Percentiles rank a stretch among this genome's conserved stretches.
phyloP scores from a whole-genome alignment of 2,797 vertebrate species.

The Hippocampus kuda region DNA sequence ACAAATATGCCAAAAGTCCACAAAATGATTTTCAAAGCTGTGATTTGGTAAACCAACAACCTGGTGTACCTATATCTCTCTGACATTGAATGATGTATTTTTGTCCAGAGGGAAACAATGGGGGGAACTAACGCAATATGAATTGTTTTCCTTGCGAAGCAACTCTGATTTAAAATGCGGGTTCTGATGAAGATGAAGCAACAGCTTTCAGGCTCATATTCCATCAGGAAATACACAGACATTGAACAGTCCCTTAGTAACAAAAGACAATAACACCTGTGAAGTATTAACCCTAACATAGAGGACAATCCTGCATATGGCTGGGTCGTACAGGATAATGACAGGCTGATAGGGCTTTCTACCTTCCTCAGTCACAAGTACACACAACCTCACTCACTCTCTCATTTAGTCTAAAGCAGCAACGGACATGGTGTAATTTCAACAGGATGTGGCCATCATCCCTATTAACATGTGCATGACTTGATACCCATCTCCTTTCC shows the following conservation, averaged over 20 bases:
- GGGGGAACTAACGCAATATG: constrained; percentile 7
- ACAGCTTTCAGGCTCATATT: constrained; percentile 18
- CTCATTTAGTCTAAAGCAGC: constrained; percentile 56
- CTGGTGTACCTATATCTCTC: constrained; percentile 34
- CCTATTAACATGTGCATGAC: constrained; percentile 53
- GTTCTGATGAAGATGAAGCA: constrained; percentile 19
- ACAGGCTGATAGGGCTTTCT: constrained; percentile 49
- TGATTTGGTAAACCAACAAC: constrained; percentile 37
- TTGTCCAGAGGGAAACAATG: constrained; percentile 24
- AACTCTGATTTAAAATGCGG: constrained; percentile 14
- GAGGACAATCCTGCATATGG: constrained; percentile 37
- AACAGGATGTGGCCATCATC: constrained; percentile 58
- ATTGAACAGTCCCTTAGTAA: constrained; percentile 18
- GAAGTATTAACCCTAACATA: constrained; percentile 38
- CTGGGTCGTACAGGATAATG: constrained; percentile 52
- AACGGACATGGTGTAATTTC: constrained; percentile 58
- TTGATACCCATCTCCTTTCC: constrained; percentile 50
- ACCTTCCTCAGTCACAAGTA: constrained; percentile 25
- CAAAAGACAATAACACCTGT: constrained; percentile 48
- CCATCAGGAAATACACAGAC: constrained; percentile 25
- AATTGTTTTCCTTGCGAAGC: constrained; percentile 29
- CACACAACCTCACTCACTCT: constrained; percentile 36
- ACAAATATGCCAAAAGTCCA: constrained; percentile 49
- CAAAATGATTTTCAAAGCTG: constrained; percentile 36
- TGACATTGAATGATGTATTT: constrained; percentile 39